phyloP scores from a whole-genome alignment of 2,797 vertebrate genomes.

The Sparus aurata region DNA sequence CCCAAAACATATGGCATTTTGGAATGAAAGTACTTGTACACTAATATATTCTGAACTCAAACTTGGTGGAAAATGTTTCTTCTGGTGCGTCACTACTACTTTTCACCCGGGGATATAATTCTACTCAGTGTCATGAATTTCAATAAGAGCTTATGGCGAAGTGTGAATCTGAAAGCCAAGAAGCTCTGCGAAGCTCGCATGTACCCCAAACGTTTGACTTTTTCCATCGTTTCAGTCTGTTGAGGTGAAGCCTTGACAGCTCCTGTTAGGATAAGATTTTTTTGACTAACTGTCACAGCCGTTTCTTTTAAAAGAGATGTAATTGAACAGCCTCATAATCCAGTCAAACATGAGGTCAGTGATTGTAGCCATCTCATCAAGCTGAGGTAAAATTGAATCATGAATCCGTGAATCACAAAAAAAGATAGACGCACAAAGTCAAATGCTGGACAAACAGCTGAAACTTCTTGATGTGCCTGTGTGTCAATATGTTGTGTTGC shows the following conservation, averaged over 20 bases:
- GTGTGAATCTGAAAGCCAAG: slow-evolving; percentile 23
- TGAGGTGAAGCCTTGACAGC: slow-evolving; percentile 31
- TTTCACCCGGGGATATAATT: slow-evolving; percentile 28
- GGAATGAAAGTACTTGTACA: not conserved
- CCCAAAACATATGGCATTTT: slow-evolving; percentile 3
- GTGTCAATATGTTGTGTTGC: slow-evolving; percentile 16
- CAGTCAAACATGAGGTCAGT: slow-evolving; percentile 42
- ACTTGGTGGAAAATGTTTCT: not conserved
- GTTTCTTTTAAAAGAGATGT: slow-evolving; percentile 24
- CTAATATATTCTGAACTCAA: slow-evolving; percentile 28
- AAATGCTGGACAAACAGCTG: not conserved
- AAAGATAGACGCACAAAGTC: slow-evolving; percentile 2
- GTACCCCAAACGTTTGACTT: not conserved
- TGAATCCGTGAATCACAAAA: slow-evolving; percentile 36
- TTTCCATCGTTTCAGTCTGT: slow-evolving; percentile 6
- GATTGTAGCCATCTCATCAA: slow-evolving; percentile 42
- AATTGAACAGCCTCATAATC: slow-evolving; percentile 21
- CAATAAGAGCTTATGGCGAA: slow-evolving; percentile 44
- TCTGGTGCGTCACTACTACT: slow-evolving; percentile 4
- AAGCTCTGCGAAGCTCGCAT: not conserved
- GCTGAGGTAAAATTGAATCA: slow-evolving; percentile 22
- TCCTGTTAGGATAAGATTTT: slow-evolving; percentile 27
- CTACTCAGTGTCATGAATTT: slow-evolving; percentile 50
- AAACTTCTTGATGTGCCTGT: not conserved
- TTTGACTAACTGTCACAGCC: slow-evolving; percentile 11